These are phyloP conservation scores for Ceratitis capitata DNA, from an alignment of 1,140 invertebrate species.

Conservation along the genomic window DNA sequence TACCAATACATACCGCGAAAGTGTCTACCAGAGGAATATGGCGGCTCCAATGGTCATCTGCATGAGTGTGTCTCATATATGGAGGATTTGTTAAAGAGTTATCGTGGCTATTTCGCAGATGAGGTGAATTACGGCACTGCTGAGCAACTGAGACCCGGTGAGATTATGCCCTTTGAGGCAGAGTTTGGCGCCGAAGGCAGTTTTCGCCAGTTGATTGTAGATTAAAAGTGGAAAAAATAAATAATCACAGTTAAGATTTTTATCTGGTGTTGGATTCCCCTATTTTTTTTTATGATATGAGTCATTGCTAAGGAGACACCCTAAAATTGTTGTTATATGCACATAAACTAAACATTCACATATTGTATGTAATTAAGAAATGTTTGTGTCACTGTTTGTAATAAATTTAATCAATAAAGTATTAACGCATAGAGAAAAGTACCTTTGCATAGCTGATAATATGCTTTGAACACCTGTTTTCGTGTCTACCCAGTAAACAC, in stretches of 20 bases:
- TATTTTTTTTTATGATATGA: no score
- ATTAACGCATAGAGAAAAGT: not conserved
- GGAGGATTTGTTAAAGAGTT: constrained; percentile 68
- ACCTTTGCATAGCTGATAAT: not conserved
- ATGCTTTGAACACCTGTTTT: no score
- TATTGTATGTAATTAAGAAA: not conserved
- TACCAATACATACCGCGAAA: constrained; percentile 67
- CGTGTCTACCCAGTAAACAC: no score
- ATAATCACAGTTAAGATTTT: no score
- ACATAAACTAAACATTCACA: not conserved
- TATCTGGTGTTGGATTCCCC: not conserved
- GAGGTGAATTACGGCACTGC: constrained; percentile 68
- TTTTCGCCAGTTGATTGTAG: constrained; percentile 69
- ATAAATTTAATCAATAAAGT: not conserved
- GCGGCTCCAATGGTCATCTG: constrained; percentile 67
- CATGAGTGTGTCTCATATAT: constrained; percentile 68
- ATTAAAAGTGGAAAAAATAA: constrained; percentile 44
- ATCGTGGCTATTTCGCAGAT: constrained; percentile 67
- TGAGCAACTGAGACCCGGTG: constrained; percentile 70
- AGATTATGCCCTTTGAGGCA: constrained; percentile 69
- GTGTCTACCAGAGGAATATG: constrained; percentile 70
- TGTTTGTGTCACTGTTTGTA: not conserved
- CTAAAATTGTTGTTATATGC: not conserved
- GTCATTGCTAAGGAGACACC: not conserved
- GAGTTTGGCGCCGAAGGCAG: constrained; percentile 73